Conservation (phyloP, 2,113 vertebrate genomes). For the Perca flavescens region DNA sequence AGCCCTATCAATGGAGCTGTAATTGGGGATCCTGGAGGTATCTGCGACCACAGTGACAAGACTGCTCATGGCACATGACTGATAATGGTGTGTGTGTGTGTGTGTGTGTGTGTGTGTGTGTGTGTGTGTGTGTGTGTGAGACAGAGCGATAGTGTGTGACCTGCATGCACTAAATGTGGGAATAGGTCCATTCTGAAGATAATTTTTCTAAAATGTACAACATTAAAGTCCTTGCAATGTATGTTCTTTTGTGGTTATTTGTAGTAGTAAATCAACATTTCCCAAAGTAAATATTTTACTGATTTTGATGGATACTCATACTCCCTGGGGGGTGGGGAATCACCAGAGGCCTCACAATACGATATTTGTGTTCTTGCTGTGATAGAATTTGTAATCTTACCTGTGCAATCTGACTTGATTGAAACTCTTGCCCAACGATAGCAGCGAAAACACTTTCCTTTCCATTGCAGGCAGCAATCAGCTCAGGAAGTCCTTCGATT, state of each 20-base stretch:
- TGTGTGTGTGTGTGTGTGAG: background rate
- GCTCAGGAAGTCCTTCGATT: slow-evolving; percentile 93
- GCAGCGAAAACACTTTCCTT: slow-evolving; percentile 87
- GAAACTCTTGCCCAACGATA: slow-evolving; percentile 87
- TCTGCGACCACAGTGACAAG: slow-evolving; percentile 89
- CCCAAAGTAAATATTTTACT: background rate
- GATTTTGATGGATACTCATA: background rate
- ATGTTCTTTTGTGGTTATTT: background rate
- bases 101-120: slow-evolving; percentile 20
- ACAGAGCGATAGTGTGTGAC: background rate
- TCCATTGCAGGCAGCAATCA: slow-evolving; percentile 91
- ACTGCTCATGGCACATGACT: slow-evolving; percentile 86
- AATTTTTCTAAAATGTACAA: background rate
- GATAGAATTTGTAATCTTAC: slow-evolving; percentile 74
- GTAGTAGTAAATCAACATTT: background rate
- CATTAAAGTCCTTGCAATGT: background rate
- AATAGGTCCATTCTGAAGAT: slow-evolving; percentile 7
- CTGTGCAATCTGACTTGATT: slow-evolving; percentile 86
- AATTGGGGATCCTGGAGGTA: slow-evolving; percentile 94
- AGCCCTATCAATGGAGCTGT: slow-evolving; percentile 94
- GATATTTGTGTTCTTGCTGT: background rate
- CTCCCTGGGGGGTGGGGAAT: background rate
- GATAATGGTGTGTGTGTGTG: slow-evolving; percentile 21
- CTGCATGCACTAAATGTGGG: background rate
- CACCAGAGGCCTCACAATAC: no score